Conservation (phyloP, 2,797 vertebrate species). For the Lithobates pipiens region DNA sequence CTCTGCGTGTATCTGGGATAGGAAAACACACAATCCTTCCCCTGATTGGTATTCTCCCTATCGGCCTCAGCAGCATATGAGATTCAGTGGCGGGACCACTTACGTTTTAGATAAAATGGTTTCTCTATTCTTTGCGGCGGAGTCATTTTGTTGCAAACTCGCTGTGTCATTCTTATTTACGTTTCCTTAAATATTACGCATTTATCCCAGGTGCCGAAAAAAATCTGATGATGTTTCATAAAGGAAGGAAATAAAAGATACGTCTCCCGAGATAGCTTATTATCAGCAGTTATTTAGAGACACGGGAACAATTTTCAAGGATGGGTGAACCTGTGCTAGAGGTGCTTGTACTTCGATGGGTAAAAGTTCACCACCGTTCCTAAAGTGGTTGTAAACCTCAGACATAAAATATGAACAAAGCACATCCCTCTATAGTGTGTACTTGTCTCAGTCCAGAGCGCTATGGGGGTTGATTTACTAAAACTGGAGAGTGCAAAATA, state of each 20-base stretch:
- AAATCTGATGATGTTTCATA: slow-evolving; percentile 8
- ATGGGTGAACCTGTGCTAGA: too few species aligned
- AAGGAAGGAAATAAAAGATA: slow-evolving; percentile 21
- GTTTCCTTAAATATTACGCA: slow-evolving; percentile 5
- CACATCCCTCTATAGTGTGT: too few species aligned
- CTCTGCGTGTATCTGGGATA: slow-evolving; percentile 5
- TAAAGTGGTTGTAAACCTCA: too few species aligned
- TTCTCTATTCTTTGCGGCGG: slow-evolving; percentile 34
- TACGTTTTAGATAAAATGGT: slow-evolving; percentile 56
- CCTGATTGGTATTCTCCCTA: slow-evolving; percentile 36
- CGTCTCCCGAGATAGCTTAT: slow-evolving; percentile 23
- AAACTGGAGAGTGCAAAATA: too few species aligned
- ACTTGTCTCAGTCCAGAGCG: too few species aligned
- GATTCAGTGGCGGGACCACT: slow-evolving; percentile 34
- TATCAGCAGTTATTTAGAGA: slow-evolving; percentile 1
- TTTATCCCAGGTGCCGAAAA: slow-evolving; percentile 44
- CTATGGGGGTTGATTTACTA: too few species aligned
- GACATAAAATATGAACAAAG: too few species aligned
- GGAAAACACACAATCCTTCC: slow-evolving; percentile 19
- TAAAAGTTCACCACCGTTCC: too few species aligned
- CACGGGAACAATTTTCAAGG: background rate
- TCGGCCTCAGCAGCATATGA: background rate
- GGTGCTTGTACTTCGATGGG: too few species aligned
- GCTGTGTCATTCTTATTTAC: slow-evolving; percentile 20
- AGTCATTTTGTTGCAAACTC: slow-evolving; percentile 51